Evolutionary conservation across 2,888 invertebrate species (phyloP).

Genomic region (Leuctra nigra): DNA sequence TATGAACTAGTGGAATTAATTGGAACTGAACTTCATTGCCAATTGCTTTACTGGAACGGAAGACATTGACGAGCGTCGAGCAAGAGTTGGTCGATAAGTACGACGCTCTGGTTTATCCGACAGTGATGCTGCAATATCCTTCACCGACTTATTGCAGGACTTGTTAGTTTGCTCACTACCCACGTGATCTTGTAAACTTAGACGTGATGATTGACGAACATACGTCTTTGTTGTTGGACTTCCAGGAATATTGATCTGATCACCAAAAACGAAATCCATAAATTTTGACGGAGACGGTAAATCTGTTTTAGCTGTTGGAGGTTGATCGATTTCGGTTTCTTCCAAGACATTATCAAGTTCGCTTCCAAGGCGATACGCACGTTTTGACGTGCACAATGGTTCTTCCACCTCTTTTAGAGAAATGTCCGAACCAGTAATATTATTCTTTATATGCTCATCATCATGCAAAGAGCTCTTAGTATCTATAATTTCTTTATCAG

Average conservation of each 20-base stretch:
- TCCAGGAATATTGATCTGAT: background rate
- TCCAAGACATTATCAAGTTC: background rate
- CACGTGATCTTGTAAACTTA: background rate
- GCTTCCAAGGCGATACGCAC: no score
- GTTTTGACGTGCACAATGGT: no score
- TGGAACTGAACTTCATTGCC: slow-evolving; percentile 16
- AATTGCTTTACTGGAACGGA: slow-evolving; percentile 17
- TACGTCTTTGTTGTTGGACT: background rate
- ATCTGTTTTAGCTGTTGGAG: no score
- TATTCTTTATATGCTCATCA: no score
- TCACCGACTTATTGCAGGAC: no score
- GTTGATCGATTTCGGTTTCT: background rate
- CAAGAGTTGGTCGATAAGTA: background rate
- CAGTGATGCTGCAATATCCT: background rate
- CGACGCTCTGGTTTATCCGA: background rate
- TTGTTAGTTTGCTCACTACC: no score
- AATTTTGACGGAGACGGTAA: no score
- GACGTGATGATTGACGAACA: background rate
- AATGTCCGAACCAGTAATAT: background rate
- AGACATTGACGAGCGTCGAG: slow-evolving; percentile 16
- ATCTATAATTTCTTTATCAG: background rate
- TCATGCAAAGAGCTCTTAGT: no score
- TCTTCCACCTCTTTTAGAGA: background rate
- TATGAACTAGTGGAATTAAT: no score
- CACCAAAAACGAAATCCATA: no score